These are phyloP conservation scores for Willisornis vidua DNA, from an alignment of 2,113 vertebrate genomes.

Conservation along the genomic window DNA sequence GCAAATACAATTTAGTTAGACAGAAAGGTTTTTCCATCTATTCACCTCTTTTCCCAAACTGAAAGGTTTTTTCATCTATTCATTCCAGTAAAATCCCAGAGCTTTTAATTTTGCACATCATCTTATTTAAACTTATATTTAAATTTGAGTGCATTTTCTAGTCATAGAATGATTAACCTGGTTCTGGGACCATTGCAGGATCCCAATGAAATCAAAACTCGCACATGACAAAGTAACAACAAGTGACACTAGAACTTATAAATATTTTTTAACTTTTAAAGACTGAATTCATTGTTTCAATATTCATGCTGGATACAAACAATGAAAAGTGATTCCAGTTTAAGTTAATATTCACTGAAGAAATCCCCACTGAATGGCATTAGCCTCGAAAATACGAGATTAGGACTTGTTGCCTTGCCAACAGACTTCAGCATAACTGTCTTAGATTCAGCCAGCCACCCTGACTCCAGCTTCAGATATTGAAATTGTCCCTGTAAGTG, in stretches of 20 bases:
- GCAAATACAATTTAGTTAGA: too few relatives aligned
- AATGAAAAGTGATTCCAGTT: neutral
- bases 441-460: slow-evolving; percentile 88
- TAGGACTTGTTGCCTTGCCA: slow-evolving; percentile 79
- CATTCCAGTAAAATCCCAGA: too few relatives aligned
- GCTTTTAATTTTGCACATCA: too few relatives aligned
- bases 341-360: neutral
- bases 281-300: too few relatives aligned
- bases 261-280: too few relatives aligned
- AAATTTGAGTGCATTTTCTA: neutral
- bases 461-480: slow-evolving; percentile 86
- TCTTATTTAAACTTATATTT: neutral
- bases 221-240: neutral
- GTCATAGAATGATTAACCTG: neutral
- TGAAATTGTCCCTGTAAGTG: slow-evolving; percentile 82
- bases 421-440: slow-evolving; percentile 82
- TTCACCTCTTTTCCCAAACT: too few relatives aligned
- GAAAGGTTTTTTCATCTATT: too few relatives aligned
- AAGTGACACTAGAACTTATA: neutral
- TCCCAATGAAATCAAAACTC: neutral
- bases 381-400: neutral
- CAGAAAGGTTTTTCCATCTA: too few relatives aligned
- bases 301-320: neutral
- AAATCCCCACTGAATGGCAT: neutral
- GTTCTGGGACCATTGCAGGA: neutral